Conservation (phyloP, 2,113 vertebrate species). For the Oncorhynchus nerka region DNA sequence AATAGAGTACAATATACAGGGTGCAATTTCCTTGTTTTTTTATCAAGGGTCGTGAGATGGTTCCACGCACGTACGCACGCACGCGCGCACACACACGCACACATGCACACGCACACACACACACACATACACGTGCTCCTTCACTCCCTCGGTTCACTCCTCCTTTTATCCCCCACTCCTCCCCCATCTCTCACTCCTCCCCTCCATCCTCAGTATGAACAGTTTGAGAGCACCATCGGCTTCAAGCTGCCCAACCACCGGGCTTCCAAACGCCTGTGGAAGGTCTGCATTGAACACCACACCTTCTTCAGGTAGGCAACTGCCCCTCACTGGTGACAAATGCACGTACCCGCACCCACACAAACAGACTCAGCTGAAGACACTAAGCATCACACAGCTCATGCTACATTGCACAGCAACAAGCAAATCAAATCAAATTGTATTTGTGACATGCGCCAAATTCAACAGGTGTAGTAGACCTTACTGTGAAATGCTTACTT, state of each 20-base stretch:
- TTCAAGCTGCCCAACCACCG: constrained; percentile 99
- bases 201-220: constrained; percentile 84
- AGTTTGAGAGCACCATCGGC: constrained; percentile 99
- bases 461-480: no score
- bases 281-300: constrained; percentile 99
- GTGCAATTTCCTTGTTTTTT: no score
- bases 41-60: no score
- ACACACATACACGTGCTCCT: constrained; percentile 15
- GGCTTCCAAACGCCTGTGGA: constrained; percentile 97
- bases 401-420: constrained; percentile 24
- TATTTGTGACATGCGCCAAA: neutral
- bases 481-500: no score
- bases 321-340: neutral
- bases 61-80: no score
- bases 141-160: constrained; percentile 47
- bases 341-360: neutral
- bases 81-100: no score
- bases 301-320: constrained; percentile 94
- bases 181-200: constrained; percentile 28
- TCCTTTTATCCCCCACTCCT: constrained; percentile 29
- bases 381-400: constrained; percentile 23
- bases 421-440: neutral
- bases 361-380: neutral
- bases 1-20: no score
- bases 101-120: no score